Conservation (phyloP, 1,140 invertebrate genomes). For the Diabrotica undecimpunctata region DNA sequence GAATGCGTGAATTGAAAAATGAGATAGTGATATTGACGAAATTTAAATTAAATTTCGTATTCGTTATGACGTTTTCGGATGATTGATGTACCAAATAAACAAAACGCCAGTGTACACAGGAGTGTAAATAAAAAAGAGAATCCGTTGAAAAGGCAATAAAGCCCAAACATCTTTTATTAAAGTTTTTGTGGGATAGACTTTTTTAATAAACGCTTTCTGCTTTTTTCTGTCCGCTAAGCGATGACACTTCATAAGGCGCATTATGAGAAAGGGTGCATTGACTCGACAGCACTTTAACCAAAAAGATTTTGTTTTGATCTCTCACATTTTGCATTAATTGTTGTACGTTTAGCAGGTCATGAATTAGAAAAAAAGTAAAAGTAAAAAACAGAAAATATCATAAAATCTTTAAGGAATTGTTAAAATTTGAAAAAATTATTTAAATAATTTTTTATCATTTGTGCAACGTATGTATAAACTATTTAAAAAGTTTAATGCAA, state of each 20-base stretch:
- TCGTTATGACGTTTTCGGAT: conserved; percentile 35
- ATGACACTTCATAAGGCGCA: conserved; percentile 24
- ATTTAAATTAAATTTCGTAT: conserved; percentile 41
- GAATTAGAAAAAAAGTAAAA: too few relatives aligned
- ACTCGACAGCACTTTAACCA: background rate
- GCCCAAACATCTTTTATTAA: conserved; percentile 41
- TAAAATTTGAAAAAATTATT: too few relatives aligned
- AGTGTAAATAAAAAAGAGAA: conserved; percentile 33
- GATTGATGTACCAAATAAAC: conserved; percentile 42
- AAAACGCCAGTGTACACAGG: conserved; percentile 31
- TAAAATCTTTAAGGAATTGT: too few relatives aligned
- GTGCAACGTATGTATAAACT: too few relatives aligned
- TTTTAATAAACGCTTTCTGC: conserved; percentile 40
- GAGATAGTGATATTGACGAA: conserved; percentile 15
- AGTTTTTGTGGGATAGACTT: conserved; percentile 39
- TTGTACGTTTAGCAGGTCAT: too few relatives aligned
- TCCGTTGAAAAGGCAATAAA: conserved; percentile 41
- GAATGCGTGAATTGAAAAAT: conserved; percentile 14
- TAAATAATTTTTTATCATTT: too few relatives aligned
- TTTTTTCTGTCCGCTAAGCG: conserved; percentile 18
- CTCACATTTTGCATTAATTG: too few relatives aligned
- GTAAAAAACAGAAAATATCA: too few relatives aligned
- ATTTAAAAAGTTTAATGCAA: too few relatives aligned
- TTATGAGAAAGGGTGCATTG: background rate
- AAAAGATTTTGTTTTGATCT: too few relatives aligned